Percentiles rank a stretch among this genome's conserved stretches.
Evolutionary conservation across 1,140 invertebrate genomes (phyloP).

Genomic region (Pomacea maculata): DNA sequence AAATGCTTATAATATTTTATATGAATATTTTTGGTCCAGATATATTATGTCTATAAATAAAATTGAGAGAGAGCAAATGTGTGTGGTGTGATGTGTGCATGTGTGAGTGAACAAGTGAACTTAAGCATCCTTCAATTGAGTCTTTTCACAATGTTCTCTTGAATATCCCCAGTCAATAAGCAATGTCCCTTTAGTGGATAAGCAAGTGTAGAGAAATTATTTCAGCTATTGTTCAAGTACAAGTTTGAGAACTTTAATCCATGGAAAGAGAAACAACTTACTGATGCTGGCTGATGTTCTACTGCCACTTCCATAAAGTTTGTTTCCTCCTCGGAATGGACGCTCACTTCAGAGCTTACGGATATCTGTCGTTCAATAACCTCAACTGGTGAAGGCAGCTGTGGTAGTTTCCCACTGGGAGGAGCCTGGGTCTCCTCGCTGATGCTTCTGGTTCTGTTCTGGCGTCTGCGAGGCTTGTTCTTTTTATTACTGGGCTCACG

Average conservation of each 20-base stretch:
- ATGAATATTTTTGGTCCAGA: background rate
- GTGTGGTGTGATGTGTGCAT: no score
- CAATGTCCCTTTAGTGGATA: no score
- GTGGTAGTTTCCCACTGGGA: background rate
- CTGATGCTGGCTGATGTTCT: background rate
- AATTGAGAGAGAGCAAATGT: no score
- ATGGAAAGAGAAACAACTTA: no score
- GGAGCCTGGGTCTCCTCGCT: constrained; percentile 31
- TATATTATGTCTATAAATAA: no score
- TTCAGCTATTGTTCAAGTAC: no score
- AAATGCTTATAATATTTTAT: background rate
- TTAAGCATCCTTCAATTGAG: no score
- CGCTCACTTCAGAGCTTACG: constrained; percentile 46
- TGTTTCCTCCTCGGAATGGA: constrained; percentile 38
- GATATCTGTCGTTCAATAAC: constrained; percentile 42
- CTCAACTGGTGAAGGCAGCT: background rate
- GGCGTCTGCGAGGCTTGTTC: constrained; percentile 40
- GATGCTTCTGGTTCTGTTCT: constrained; percentile 45
- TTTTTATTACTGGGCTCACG: constrained; percentile 34
- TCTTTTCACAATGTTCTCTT: no score
- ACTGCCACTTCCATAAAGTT: constrained; percentile 15
- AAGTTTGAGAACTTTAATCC: no score
- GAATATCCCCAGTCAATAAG: no score
- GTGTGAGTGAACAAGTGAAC: no score
- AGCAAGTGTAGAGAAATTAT: no score